Conservation (phyloP, 2,113 vertebrate species). For the Oxyura jamaicensis region DNA sequence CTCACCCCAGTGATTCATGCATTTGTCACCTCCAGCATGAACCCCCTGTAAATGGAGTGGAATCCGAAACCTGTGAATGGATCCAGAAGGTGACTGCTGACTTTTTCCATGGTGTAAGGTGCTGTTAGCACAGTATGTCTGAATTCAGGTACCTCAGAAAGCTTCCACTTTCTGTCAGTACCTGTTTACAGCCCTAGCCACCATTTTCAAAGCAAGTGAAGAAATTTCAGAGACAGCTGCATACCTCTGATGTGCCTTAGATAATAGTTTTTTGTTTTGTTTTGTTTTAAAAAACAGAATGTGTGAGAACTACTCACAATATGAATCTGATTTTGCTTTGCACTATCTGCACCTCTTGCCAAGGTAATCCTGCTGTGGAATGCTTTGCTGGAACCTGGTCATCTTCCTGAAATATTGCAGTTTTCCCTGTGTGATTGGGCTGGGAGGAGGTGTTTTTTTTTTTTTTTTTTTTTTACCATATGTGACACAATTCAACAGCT, state of each 20-base stretch:
- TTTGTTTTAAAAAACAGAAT: not conserved
- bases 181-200: not conserved
- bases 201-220: constrained; percentile 9
- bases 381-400: not conserved
- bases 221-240: not conserved
- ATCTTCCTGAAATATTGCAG: not conserved
- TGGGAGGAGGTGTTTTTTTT: not conserved
- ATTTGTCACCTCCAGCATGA: constrained; percentile 7
- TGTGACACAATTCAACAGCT: not conserved
- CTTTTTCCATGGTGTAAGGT: not conserved
- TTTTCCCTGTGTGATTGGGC: not conserved
- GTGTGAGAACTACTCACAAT: not conserved
- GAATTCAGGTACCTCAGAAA: not conserved
- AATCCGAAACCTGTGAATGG: not conserved
- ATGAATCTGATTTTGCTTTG: not conserved
- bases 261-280: not conserved
- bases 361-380: not conserved
- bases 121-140: not conserved
- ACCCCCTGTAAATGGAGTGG: not conserved
- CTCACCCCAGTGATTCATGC: not conserved
- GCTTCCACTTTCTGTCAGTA: not conserved
- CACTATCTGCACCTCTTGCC: not conserved
- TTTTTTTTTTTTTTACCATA: not conserved
- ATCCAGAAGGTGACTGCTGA: not conserved
- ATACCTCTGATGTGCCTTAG: not conserved